These are phyloP conservation scores for Chaetoderma sp. DNA, from an alignment of 2,888 invertebrate species.

Conservation along the genomic window DNA sequence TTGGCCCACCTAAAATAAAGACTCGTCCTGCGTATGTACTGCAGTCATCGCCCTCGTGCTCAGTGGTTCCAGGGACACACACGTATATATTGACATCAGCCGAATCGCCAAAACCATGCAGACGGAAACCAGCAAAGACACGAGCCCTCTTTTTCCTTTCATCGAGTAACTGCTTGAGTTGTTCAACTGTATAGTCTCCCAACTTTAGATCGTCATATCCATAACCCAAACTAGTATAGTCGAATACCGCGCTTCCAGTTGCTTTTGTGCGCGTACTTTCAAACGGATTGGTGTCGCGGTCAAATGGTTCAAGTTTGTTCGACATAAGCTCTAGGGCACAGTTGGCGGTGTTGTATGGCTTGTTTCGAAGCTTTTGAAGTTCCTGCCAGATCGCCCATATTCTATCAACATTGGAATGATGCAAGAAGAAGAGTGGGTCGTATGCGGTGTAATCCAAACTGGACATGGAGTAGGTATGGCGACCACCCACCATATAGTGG, in stretches of 20 bases:
- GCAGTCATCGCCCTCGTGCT: conserved; percentile 10
- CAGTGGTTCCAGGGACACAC: conserved; percentile 7
- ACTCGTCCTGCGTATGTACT: conserved; percentile 33
- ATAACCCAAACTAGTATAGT: conserved; percentile 12
- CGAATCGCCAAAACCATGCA: conserved; percentile 32
- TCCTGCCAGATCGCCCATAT: conserved; percentile 36
- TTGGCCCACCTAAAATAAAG: conserved; percentile 38
- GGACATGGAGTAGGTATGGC: conserved; percentile 30
- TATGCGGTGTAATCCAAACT: conserved; percentile 34
- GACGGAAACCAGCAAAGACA: conserved; percentile 30
- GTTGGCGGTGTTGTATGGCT: conserved; percentile 7
- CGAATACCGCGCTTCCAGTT: conserved; percentile 8
- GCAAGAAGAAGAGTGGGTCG: conserved; percentile 37
- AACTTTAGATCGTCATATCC: conserved; percentile 32
- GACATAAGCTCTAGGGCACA: conserved; percentile 21
- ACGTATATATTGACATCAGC: conserved; percentile 33
- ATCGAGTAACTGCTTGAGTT: conserved; percentile 22
- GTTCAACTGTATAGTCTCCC: conserved; percentile 24
- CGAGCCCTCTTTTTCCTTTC: conserved; percentile 23
- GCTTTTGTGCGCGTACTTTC: conserved; percentile 10
- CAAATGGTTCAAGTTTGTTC: conserved; percentile 16
- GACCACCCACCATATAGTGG: conserved; percentile 30
- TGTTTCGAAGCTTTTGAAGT: conserved; percentile 28
- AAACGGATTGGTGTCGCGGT: conserved; percentile 11
- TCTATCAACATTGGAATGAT: conserved; percentile 35